Evolutionary conservation across 2,113 vertebrate genomes (phyloP), one percentile per base, ranked within the genome.

Genomic region (Pseudonaja textilis): DNA sequence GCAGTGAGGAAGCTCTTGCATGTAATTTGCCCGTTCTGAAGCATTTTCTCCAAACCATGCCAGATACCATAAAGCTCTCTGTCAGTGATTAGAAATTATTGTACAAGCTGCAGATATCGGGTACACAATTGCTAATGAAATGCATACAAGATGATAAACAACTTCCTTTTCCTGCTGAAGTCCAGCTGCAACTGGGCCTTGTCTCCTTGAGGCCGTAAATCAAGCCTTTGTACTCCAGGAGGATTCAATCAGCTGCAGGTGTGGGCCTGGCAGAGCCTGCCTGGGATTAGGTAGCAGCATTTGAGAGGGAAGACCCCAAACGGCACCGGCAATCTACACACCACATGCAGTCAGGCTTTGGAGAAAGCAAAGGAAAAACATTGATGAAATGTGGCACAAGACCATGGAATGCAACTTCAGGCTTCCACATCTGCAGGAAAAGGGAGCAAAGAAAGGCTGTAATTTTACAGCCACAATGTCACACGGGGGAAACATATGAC

Each of bases 211-310:
- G 97, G 98, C 98, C 97, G 98, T 99, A 98, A 99, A 99, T 99
- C 98, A 99, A 97, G 96, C 96, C 98, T 99, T 99, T 99, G 98
- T 99, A 98, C 98, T 99, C 98, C 98, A 98, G 98, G 98, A 99
- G 98, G 98, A 99, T 98, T 98, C 98, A 98, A 99, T 99, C 98
- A 99, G 98, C 98, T 98, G 97, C 99, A 99, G 99, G 99, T 99
- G 99, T 98, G 98, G 98, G 98, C 98, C 95, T 87, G 93, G 96
- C 93, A 97, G 97, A 97, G 97, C 96, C 96, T 97, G 98, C 97
- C 97, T 97, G 98, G 98, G 98, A 99, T 98, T 98, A 98, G 97
- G 98, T 98, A 98, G 98, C 98, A 97, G 97, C 95, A 96, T 98
- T 98, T 98, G 98, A 99, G 98, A 98, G 98, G 98, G 25, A 98